Evolutionary conservation across 1,140 invertebrate genomes (phyloP).

Genomic region (Drosophila nasuta): DNA sequence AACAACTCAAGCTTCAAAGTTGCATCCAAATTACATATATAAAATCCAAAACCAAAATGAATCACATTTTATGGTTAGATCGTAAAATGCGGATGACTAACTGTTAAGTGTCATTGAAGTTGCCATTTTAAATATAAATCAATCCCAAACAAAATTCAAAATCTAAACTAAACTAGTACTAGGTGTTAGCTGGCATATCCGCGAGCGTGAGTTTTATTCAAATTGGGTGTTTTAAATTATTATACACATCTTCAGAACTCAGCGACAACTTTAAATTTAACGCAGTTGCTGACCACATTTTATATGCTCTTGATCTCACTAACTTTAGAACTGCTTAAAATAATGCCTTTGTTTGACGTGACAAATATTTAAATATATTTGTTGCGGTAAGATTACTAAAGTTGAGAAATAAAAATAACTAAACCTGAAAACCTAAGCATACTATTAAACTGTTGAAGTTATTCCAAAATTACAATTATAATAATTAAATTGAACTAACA

Average conservation of each 20-base stretch:
- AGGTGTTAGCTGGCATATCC: background rate
- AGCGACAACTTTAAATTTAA: background rate
- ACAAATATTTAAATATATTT: too few relatives aligned
- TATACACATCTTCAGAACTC: background rate
- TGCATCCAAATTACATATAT: background rate
- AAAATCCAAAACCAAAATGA: background rate
- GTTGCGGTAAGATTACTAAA: too few relatives aligned
- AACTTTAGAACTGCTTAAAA: background rate
- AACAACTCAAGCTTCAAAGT: background rate
- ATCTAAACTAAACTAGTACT: background rate
- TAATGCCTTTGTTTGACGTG: too few relatives aligned
- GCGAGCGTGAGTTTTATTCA: background rate
- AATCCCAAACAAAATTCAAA: background rate
- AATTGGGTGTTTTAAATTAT: background rate
- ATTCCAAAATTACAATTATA: too few relatives aligned
- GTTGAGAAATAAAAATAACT: too few relatives aligned
- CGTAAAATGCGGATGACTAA: background rate
- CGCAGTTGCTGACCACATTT: background rate
- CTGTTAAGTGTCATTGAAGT: background rate
- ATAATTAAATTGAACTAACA: too few relatives aligned
- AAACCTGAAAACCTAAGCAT: too few relatives aligned
- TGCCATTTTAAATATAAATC: background rate
- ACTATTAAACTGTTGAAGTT: too few relatives aligned
- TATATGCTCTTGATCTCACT: background rate
- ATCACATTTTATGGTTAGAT: background rate